Evolutionary conservation across 1,140 invertebrate genomes (phyloP).

Genomic region (Gryllus bimaculatus): DNA sequence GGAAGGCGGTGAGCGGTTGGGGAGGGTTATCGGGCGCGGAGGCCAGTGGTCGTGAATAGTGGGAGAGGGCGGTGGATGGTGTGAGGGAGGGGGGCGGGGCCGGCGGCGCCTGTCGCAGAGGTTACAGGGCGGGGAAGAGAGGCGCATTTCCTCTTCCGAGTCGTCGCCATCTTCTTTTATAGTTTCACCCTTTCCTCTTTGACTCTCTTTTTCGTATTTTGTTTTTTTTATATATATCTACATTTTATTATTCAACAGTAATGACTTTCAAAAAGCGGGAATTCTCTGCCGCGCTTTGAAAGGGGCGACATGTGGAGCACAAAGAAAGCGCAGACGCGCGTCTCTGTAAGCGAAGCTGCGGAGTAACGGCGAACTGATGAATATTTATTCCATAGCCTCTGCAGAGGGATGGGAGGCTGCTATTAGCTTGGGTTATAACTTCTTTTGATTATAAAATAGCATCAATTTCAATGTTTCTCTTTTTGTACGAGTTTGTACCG

Average conservation of each 20-base stretch:
- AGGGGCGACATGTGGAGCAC: not conserved
- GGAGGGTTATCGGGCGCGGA: no score
- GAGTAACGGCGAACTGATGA: not conserved
- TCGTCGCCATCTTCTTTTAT: slow-evolving; percentile 1
- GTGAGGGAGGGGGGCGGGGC: not conserved
- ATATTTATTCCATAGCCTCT: not conserved
- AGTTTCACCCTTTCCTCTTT: not conserved
- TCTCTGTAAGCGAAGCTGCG: not conserved
- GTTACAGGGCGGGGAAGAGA: not conserved
- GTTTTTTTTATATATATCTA: not conserved
- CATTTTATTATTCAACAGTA: slow-evolving; percentile 14
- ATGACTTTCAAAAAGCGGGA: slow-evolving; percentile 6
- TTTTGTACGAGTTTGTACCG: not conserved
- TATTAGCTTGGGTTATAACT: slow-evolving; percentile 1
- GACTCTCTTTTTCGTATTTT: not conserved
- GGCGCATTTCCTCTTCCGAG: not conserved
- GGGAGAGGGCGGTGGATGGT: not conserved
- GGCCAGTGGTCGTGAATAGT: no score
- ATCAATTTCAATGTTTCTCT: slow-evolving; percentile 5
- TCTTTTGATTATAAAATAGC: slow-evolving; percentile 2
- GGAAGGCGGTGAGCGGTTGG: no score
- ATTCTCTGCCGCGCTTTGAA: not conserved
- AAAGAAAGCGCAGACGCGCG: not conserved
- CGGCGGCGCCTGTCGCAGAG: not conserved
- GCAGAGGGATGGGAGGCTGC: not conserved